Percentiles rank a stretch among this genome's conserved stretches.
Conservation (phyloP, 2,888 invertebrate species). For the Rhagium mordax region DNA sequence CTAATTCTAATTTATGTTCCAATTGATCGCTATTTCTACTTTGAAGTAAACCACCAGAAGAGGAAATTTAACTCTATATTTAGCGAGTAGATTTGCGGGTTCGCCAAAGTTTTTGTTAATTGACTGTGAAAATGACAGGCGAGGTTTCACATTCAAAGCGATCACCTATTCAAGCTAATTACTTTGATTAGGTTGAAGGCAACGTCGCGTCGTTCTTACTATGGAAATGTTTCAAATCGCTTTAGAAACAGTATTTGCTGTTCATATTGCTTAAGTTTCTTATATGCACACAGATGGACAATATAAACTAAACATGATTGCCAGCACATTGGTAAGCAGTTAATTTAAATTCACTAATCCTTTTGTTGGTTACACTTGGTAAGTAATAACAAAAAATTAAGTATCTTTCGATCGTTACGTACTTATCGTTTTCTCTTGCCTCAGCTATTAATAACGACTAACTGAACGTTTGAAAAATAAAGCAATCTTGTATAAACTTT, state of each 20-base stretch:
- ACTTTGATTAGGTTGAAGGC: not conserved
- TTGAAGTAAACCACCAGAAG: not conserved
- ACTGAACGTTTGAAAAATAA: not conserved
- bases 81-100: not conserved
- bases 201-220: not conserved
- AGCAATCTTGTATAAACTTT: not conserved
- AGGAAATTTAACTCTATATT: not conserved
- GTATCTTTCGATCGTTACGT: not conserved
- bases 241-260: not conserved
- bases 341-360: too few species aligned
- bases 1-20: too few species aligned
- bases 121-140: not conserved
- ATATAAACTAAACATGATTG: too few species aligned
- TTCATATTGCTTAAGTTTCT: not conserved
- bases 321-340: too few species aligned
- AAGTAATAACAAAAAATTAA: not conserved
- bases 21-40: not conserved
- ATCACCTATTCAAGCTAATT: not conserved
- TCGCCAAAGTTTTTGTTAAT: slow-evolving; percentile 3
- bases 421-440: not conserved
- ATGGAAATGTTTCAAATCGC: not conserved
- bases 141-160: not conserved
- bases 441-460: slow-evolving; percentile 4
- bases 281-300: too few species aligned
- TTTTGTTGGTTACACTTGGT: too few species aligned